A percentile compares a stretch with the other conserved stretches of the same genome.
These are phyloP conservation scores for Deilephila porcellus DNA, from an alignment of 2,888 invertebrate species.

Conservation along the genomic window DNA sequence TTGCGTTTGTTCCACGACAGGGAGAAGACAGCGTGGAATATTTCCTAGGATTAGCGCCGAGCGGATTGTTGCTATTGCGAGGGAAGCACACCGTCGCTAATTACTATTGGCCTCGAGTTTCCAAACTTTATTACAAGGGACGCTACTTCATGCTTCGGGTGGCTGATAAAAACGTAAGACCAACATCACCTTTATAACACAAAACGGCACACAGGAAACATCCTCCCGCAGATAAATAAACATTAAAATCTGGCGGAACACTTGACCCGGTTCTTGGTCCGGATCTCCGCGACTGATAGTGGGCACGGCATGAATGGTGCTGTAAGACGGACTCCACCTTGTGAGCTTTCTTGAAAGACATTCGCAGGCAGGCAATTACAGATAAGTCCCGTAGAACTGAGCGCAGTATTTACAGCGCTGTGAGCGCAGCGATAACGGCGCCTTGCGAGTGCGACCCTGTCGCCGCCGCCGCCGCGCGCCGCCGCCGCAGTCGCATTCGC, in stretches of 20 bases:
- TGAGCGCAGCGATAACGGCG: conserved; percentile 64
- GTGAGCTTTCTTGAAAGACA: conserved; percentile 80
- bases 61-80: conserved; percentile 96
- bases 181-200: background rate
- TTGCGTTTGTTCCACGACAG: conserved; percentile 75
- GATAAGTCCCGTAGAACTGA: conserved; percentile 81
- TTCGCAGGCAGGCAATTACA: conserved; percentile 83
- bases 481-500: background rate
- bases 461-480: background rate
- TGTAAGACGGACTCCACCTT: conserved; percentile 78
- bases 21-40: conserved; percentile 98
- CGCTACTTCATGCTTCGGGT: conserved; percentile 98
- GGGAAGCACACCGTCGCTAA: conserved; percentile 98
- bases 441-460: conserved; percentile 31
- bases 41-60: conserved; percentile 97
- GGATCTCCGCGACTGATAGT: conserved; percentile 67
- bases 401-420: conserved; percentile 78
- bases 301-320: conserved; percentile 69
- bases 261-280: conserved; percentile 74
- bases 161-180: conserved; percentile 96
- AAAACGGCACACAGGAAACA: conserved; percentile 35
- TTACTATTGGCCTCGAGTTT: conserved; percentile 99
- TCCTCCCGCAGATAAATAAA: conserved; percentile 58
- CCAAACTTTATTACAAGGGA: conserved; percentile 98
- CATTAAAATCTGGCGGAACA: conserved; percentile 57